Percentiles rank a stretch among this genome's conserved stretches.
phyloP scores from a whole-genome alignment of 2,888 invertebrate genomes.

The Pachymerium ferrugineum region DNA sequence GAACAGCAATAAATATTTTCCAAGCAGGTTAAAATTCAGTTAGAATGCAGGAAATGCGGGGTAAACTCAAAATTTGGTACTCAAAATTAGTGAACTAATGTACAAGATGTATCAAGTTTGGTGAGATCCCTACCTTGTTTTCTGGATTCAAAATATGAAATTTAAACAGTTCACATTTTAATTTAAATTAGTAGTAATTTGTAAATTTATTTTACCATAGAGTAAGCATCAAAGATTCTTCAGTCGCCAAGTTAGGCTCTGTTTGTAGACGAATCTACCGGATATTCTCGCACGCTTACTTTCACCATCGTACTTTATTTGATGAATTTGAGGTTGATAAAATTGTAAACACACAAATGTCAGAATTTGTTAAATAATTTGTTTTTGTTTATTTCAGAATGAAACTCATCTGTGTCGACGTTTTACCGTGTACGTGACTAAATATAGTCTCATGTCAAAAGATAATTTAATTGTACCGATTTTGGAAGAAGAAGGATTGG shows the following conservation, averaged over 20 bases:
- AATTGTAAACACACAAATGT: not conserved
- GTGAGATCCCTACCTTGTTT: not conserved
- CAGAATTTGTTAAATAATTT: not conserved
- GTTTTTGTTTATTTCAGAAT: slow-evolving; percentile 51
- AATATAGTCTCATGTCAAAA: slow-evolving; percentile 96
- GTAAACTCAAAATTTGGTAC: not conserved
- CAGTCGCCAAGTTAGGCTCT: slow-evolving; percentile 95
- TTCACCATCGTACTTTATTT: slow-evolving; percentile 93
- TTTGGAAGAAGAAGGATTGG: slow-evolving; percentile 61
- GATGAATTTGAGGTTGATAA: slow-evolving; percentile 96
- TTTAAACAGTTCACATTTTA: not conserved
- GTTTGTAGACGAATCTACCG: slow-evolving; percentile 97
- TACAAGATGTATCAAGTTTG: not conserved
- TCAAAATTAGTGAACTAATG: too few species aligned
- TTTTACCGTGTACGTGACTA: slow-evolving; percentile 96
- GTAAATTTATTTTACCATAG: slow-evolving; percentile 60
- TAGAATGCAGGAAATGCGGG: not conserved
- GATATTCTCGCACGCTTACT: slow-evolving; percentile 99
- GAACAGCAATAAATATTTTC: slow-evolving; percentile 99
- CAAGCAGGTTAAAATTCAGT: slow-evolving; percentile 69
- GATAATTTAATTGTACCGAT: slow-evolving; percentile 98
- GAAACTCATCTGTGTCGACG: slow-evolving; percentile 89
- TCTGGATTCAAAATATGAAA: not conserved
- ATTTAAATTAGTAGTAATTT: too few species aligned
- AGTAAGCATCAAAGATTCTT: slow-evolving; percentile 97